Base-by-base conservation (phyloP, 2,797 vertebrate genomes). In the Alauda arvensis region DNA sequence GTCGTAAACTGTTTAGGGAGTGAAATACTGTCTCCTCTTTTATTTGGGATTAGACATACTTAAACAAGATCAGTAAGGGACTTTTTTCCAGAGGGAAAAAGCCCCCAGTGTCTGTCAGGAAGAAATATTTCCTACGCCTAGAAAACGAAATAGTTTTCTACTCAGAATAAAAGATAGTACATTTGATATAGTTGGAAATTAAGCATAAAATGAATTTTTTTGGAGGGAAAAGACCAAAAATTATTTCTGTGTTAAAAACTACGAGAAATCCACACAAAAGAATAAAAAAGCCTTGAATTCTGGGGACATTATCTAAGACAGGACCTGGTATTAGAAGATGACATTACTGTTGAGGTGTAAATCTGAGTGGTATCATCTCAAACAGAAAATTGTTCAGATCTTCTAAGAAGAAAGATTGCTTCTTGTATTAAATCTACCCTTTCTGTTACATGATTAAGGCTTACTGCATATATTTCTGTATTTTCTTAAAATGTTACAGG, bases 11-110 rank as follows among this genome's bases (percentile, higher is more conserved):
- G 53, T 91, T 91, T 68, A 68, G 59, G 49, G 87, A 84, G 68
- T 93, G 89, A 94, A 89, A 89, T 86, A 92, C 55, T 68, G 85
- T 91, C 83, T 92, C 69, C 78, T 81, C 61, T 91, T 83, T 89
- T 89, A 82, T 89, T 93, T 48, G 31, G 70, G 80, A 94, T 90
- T 93, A 93, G 86, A 85, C 65, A 88, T 75, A 90, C 77, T 93
- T 91, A 88, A 91, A 87, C 56, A 82, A 86, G 85, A 94, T 86
- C 85, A 85, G 66, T 85, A 83, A 52, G n/a, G 33, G 71, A 79
- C 25, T 29, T 93, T 90, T 55, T 40, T 49, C 23, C 33, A 52
- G 37, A 24, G 9, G 4, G 23, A 77, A 66, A 74, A 55, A 24
- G 11, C 2, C 2, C n/a, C 1, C 33, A 52, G 18, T 55, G 39